Conservation (phyloP, 2,888 invertebrate genomes). For the Orthonychiurus folsomi region DNA sequence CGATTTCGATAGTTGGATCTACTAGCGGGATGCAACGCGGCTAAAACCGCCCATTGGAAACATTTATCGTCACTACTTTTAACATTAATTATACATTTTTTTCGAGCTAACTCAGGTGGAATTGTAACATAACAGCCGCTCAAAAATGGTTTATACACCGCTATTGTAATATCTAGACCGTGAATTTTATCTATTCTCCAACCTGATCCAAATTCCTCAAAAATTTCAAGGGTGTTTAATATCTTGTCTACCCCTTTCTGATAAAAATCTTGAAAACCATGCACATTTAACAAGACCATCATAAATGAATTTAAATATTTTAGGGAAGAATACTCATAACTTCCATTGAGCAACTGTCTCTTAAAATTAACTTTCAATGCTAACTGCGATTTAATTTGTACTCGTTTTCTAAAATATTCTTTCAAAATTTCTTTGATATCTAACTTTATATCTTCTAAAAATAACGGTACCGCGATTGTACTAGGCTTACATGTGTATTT, state of each 20-base stretch:
- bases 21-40: not conserved
- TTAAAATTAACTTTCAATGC: not conserved
- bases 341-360: not conserved
- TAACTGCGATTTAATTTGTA: not conserved
- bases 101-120: not conserved
- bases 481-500: not conserved
- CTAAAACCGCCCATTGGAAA: slow-evolving; percentile 5
- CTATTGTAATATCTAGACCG: slow-evolving; percentile 2
- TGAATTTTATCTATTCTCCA: slow-evolving; percentile 4
- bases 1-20: too few species aligned
- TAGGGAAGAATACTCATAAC: not conserved
- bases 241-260: not conserved
- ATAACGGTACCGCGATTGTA: not conserved
- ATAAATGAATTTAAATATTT: not conserved
- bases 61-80: not conserved
- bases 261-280: not conserved
- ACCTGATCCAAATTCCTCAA: slow-evolving; percentile 6
- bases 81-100: not conserved
- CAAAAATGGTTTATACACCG: not conserved
- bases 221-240: not conserved
- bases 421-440: not conserved
- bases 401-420: not conserved
- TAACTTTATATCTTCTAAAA: not conserved
- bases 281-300: not conserved
- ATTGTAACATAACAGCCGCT: not conserved